phyloP scores from a whole-genome alignment of 2,888 invertebrate genomes.

The Taenaris catops region DNA sequence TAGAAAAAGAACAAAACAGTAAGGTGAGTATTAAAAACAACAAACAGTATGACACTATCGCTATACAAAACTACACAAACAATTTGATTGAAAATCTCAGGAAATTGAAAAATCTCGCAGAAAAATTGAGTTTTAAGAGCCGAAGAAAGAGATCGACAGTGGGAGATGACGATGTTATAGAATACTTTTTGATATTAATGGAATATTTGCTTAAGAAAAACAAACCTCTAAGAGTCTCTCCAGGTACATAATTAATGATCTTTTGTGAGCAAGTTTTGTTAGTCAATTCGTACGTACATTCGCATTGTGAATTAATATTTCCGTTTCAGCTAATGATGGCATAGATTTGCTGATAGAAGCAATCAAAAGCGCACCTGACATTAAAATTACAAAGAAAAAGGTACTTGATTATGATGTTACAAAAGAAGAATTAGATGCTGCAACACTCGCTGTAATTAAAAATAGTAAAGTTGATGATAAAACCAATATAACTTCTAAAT shows the following conservation, averaged over 20 bases:
- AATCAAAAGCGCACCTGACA: constrained; percentile 57
- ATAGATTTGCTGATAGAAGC: constrained; percentile 60
- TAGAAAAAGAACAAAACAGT: constrained; percentile 1
- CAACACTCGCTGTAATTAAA: not conserved
- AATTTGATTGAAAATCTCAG: constrained; percentile 52
- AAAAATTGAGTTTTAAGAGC: constrained; percentile 33
- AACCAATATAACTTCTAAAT: not conserved
- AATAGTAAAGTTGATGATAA: not conserved
- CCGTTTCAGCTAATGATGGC: constrained; percentile 51
- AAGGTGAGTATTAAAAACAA: constrained; percentile 16
- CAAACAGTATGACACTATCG: constrained; percentile 21
- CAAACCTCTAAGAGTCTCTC: constrained; percentile 34
- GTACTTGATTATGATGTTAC: constrained; percentile 6
- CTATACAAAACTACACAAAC: constrained; percentile 40
- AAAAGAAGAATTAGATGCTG: not conserved
- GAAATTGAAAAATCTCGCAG: constrained; percentile 44
- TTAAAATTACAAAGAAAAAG: constrained; percentile 40
- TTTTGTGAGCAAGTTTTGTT: too few species aligned
- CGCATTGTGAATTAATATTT: too few species aligned
- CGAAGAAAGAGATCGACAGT: constrained; percentile 38
- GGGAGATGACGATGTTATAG: constrained; percentile 43
- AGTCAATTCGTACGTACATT: too few species aligned
- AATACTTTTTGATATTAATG: constrained; percentile 56
- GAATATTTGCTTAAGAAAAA: constrained; percentile 55
- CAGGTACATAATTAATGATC: too few species aligned